phyloP scores from a whole-genome alignment of 2,797 vertebrate species.

The Lagodon rhomboides region DNA sequence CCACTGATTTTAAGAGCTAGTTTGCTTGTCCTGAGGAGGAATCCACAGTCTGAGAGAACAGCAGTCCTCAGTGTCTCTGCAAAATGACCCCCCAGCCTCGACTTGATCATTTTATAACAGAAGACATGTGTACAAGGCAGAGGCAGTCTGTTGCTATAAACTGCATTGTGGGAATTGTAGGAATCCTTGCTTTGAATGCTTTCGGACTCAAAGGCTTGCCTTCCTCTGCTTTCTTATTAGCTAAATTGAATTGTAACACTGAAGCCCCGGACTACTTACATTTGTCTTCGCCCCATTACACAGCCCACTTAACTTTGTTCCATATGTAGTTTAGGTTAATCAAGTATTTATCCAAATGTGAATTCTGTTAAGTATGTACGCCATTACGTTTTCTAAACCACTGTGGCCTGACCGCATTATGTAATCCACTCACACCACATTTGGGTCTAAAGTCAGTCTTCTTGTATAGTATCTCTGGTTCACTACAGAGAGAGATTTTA shows the following conservation, averaged over 20 bases:
- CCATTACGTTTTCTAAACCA: background rate
- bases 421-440: background rate
- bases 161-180: background rate
- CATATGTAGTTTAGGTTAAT: background rate
- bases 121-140: background rate
- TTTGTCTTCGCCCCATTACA: background rate
- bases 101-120: too few relatives aligned
- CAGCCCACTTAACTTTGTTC: background rate
- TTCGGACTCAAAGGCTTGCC: too few relatives aligned
- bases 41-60: background rate
- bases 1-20: background rate
- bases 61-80: background rate
- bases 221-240: too few relatives aligned
- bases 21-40: background rate
- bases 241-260: background rate
- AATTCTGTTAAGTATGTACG: background rate
- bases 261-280: background rate
- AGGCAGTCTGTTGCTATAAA: too few relatives aligned
- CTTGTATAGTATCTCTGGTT: background rate
- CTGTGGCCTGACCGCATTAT: background rate
- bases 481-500: constrained; percentile 3
- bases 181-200: background rate
- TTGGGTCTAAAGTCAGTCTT: background rate
- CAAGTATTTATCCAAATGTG: background rate
- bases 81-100: background rate